Evolutionary conservation across 2,113 vertebrate species (phyloP).

Genomic region (Nanorana parkeri): DNA sequence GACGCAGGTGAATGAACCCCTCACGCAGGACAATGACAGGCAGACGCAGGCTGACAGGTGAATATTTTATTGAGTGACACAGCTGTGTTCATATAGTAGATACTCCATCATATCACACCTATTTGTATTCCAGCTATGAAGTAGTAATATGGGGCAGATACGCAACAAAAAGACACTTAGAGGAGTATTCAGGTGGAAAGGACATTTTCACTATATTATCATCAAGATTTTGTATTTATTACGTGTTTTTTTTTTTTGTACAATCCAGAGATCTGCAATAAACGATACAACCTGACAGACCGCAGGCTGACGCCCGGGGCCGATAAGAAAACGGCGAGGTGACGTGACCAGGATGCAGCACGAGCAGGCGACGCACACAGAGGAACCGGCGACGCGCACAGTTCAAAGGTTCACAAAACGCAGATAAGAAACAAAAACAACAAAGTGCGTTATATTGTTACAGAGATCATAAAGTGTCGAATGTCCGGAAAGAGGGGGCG

Average conservation of each 20-base stretch:
- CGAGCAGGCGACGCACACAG: slow-evolving; percentile 13
- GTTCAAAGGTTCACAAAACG: background rate
- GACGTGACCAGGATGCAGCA: slow-evolving; percentile 60
- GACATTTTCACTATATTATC: slow-evolving; percentile 69
- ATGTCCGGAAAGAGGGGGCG: no score
- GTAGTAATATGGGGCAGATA: slow-evolving; percentile 85
- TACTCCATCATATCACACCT: slow-evolving; percentile 87
- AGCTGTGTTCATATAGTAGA: slow-evolving; percentile 87
- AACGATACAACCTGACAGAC: slow-evolving; percentile 62
- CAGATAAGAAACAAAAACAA: no score
- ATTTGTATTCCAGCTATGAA: slow-evolving; percentile 87
- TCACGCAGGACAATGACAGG: background rate
- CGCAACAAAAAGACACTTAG: slow-evolving; percentile 81
- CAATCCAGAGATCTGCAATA: slow-evolving; percentile 59
- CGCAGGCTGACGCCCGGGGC: slow-evolving; percentile 60
- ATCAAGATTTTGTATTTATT: background rate
- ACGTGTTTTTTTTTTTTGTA: slow-evolving; percentile 36
- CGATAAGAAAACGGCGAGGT: slow-evolving; percentile 58
- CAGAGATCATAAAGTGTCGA: no score
- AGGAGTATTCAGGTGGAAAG: slow-evolving; percentile 81
- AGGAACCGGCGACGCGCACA: background rate
- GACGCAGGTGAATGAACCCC: no score
- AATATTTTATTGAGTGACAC: slow-evolving; percentile 87
- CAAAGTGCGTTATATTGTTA: no score
- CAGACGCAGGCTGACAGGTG: slow-evolving; percentile 70